Base-by-base conservation (phyloP, 2,113 vertebrate genomes). In the Crotalus viridis region DNA sequence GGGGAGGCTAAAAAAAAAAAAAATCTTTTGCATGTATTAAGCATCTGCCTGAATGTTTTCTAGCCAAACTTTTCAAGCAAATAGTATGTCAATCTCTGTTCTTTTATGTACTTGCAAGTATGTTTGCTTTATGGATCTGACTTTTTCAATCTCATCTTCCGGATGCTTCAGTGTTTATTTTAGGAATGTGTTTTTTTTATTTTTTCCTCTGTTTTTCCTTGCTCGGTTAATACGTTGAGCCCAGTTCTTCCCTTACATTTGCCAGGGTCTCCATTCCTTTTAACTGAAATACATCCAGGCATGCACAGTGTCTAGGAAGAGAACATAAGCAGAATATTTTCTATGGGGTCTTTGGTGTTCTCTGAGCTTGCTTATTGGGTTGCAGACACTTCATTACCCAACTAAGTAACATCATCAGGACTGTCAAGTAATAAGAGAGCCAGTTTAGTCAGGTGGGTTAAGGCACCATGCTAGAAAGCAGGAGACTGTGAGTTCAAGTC, bases 41-140 rank as follows among this genome's bases (percentile, higher is more conserved):
- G 87, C 94, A 91, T 61, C 81, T 88, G 92, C 48, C 91, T 57
- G 57, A 86, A 28, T 7, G 85, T 56, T 69, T 94, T 92, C 91
- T 81, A 93, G 90, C 74, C 89, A 61, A 55, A 88, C n/a, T 55
- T 55, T 87, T 28, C 90, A n/a, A 52, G 0, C 90, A 91, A 59
- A 15, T 39, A 91, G 74, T 81, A 39, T 43, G 74, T 39, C 33
- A 39, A 81, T 9, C 74, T 81, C 33, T 33, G n/a, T 33, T 17
- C 69, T 81, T 43, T 81, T 81, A 39, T 81, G 17, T 81, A 21
- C 15, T 81, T 81, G 33, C 33, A 81, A 81, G 74, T 81, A 43
- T 21, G 74, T 21, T 81, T 21, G 74, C 74, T 81, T 39, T 81
- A 81, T 81, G 39, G 74, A 81, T 39, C 33, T 81, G 74, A 9